These are phyloP conservation scores for Chaetodon auriga DNA, from an alignment of 2,113 vertebrate genomes.

Conservation along the genomic window DNA sequence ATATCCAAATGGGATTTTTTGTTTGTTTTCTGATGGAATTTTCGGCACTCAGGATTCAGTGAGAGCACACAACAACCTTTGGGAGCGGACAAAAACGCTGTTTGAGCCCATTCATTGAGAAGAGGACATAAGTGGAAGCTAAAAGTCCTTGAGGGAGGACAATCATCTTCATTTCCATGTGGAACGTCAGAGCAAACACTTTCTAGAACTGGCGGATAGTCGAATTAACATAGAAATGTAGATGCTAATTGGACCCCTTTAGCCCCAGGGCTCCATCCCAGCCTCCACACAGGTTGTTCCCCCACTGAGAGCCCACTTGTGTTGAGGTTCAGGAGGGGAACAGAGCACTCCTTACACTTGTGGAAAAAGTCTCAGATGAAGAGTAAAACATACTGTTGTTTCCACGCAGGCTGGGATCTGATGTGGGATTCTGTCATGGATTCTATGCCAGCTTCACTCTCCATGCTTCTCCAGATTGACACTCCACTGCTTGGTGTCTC, in stretches of 20 bases:
- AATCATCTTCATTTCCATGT: conserved; percentile 1
- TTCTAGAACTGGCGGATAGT: conserved; percentile 19
- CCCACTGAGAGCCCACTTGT: conserved; percentile 5
- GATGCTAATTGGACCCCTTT: conserved; percentile 23
- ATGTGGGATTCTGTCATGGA: conserved; percentile 21
- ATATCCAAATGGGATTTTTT: conserved; percentile 8
- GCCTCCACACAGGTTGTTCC: conserved; percentile 1
- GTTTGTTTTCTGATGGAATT: conserved; percentile 51
- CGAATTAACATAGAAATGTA: conserved; percentile 9
- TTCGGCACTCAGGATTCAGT: conserved; percentile 38
- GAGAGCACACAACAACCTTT: conserved; percentile 25
- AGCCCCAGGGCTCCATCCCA: neutral
- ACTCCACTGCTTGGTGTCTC: conserved; percentile 21
- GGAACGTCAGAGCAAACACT: conserved; percentile 21
- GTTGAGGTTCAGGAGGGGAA: conserved; percentile 9
- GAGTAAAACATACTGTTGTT: conserved; percentile 15
- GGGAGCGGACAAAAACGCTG: conserved; percentile 27
- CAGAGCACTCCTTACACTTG: conserved; percentile 10
- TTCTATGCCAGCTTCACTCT: conserved; percentile 17
- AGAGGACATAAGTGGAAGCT: conserved; percentile 45
- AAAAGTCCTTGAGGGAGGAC: conserved; percentile 27
- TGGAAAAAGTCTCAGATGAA: conserved; percentile 21
- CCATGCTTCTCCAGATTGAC: neutral
- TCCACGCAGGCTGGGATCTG: conserved; percentile 5
- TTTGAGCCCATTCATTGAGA: conserved; percentile 23